Base-by-base conservation (phyloP, 2,888 invertebrate genomes). In the Globia sparganii region DNA sequence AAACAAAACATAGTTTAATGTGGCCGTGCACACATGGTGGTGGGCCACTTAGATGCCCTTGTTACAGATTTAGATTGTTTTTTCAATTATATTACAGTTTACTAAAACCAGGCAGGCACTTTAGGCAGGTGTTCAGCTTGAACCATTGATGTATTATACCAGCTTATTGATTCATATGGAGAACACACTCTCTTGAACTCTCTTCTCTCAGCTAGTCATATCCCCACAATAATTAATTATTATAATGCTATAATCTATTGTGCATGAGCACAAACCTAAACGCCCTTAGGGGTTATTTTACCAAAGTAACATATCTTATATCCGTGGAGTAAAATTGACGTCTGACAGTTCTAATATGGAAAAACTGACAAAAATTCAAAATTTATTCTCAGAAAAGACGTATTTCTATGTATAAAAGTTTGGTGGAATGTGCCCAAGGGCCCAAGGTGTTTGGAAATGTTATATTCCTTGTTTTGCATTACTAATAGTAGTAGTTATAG, bases 1-100 rank as follows among this genome's bases (percentile, higher is more conserved):
- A 49, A 77, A 66, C n/a, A 49, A 56, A 43, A 46, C 13, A 53
- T 65, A n/a, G 15, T 72, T 70, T n/a, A 31, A 37, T 73, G 37
- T 62, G n/a, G 34, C 15, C 37, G 34, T 15, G 34, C 25, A 15
- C 25, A 21, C 67, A 65, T 43, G 31, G n/a, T 31, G 21, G 40
- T 31, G 9, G 40, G 37, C 18, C 34, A 31, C 40, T 53, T 53
- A 3, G 1, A 59, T 46, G 18, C 18, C 25, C 61, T n/a, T 53
- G 28, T 28, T 61, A 31, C 18, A 59, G 18, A 61, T 58, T 21
- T 37, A 28, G 59, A 18, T 21, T 28, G 46, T 34, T 53, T 46
- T 6, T 49, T 21, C 9, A 34, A 56, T 56, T 31, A 34, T 40
- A 40, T n/a, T 18, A 25, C 21, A 25, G 34, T 64, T 31, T n/a